Conservation (phyloP, 2,888 invertebrate genomes). For the Dinocampus coccinellae region DNA sequence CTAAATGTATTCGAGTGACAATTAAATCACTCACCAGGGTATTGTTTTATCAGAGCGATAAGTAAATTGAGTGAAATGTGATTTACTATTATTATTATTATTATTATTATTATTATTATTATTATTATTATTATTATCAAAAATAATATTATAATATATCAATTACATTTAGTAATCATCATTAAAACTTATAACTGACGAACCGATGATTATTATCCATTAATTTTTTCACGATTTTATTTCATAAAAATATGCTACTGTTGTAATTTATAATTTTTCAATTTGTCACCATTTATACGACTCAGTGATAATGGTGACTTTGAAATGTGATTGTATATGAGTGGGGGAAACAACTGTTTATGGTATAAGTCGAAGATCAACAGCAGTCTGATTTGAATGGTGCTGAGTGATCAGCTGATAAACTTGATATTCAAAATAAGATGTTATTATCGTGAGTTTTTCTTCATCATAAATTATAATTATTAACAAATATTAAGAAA, state of each 20-base stretch:
- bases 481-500: not conserved
- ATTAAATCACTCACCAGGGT: not conserved
- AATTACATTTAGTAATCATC: not conserved
- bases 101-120: too few species aligned
- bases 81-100: too few species aligned
- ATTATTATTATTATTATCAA: too few species aligned
- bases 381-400: conserved; percentile 6
- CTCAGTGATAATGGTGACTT: conserved; percentile 7
- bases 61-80: not conserved
- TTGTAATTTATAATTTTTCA: conserved; percentile 20
- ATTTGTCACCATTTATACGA: conserved; percentile 26
- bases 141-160: not conserved
- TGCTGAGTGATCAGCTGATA: not conserved
- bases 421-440: not conserved
- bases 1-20: not conserved
- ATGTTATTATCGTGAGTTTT: conserved; percentile 25
- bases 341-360: not conserved
- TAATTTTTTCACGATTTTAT: not conserved
- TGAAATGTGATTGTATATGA: not conserved
- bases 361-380: conserved; percentile 25
- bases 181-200: not conserved
- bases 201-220: not conserved
- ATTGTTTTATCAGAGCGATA: not conserved
- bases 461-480: not conserved
- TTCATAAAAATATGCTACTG: not conserved